Evolutionary conservation across 2,113 vertebrate genomes (phyloP).

Genomic region (Phylloscopus trochiloides): DNA sequence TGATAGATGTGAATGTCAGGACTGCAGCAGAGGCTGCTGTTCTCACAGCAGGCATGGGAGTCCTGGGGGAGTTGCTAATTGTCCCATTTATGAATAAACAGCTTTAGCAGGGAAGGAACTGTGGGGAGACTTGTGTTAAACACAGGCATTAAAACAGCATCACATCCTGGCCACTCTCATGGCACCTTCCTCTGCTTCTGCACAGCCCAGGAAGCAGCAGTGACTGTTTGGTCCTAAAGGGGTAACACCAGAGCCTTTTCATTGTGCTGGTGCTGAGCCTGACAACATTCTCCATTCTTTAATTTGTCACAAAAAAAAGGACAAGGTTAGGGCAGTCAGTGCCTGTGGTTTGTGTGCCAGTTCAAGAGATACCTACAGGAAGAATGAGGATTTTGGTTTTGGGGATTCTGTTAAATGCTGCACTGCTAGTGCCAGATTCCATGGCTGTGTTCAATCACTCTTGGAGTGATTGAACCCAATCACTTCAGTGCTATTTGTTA

Average conservation of each 20-base stretch:
- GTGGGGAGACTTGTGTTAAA: background rate
- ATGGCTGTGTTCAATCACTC: background rate
- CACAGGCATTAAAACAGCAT: background rate
- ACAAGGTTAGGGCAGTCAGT: background rate
- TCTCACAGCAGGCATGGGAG: background rate
- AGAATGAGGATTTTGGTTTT: background rate
- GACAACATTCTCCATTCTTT: background rate
- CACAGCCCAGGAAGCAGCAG: background rate
- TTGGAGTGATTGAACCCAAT: background rate
- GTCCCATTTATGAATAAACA: conserved; percentile 1
- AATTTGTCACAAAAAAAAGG: background rate
- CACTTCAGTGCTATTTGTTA: background rate
- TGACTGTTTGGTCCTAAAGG: background rate
- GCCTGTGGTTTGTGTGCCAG: rapidly evolving
- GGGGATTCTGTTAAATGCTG: background rate
- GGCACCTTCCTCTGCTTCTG: background rate
- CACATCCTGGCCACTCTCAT: background rate
- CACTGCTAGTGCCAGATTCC: background rate
- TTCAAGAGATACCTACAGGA: background rate
- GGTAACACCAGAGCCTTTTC: background rate
- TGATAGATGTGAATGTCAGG: background rate
- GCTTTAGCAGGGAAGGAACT: background rate
- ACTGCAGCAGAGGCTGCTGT: background rate
- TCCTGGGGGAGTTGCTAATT: background rate
- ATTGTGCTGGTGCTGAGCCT: background rate